Conservation (phyloP, 2,888 invertebrate species). For the Prosapia bicincta region DNA sequence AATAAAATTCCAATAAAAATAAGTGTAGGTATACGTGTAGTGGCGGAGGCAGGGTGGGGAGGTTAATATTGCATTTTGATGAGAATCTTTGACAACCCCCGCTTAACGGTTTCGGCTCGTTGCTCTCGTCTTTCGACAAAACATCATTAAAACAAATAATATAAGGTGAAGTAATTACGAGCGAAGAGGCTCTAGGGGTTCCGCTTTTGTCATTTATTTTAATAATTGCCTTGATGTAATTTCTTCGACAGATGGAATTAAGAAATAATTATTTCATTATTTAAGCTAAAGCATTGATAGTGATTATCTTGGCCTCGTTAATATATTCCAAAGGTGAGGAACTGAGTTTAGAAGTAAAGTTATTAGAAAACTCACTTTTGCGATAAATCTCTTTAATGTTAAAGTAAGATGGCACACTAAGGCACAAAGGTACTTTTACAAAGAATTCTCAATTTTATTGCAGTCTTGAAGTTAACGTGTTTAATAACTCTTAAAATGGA, state of each 20-base stretch:
- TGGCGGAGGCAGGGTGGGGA: background rate
- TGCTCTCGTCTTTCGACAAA: background rate
- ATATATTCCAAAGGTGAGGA: too few species aligned
- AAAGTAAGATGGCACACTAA: too few species aligned
- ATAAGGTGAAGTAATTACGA: background rate
- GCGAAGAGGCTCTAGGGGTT: background rate
- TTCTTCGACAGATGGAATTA: background rate
- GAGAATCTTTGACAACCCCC: background rate
- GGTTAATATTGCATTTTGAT: background rate
- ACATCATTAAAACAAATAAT: constrained; percentile 2
- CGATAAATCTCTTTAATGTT: too few species aligned
- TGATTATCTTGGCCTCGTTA: too few species aligned
- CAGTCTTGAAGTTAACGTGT: too few species aligned
- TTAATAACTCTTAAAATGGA: too few species aligned
- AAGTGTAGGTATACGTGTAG: background rate
- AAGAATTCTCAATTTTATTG: too few species aligned
- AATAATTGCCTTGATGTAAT: background rate
- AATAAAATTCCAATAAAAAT: background rate
- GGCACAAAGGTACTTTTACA: too few species aligned
- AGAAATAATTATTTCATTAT: background rate
- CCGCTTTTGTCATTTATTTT: background rate
- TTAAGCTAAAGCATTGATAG: background rate
- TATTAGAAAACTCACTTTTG: too few species aligned
- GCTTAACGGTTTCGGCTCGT: background rate
- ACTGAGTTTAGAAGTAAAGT: too few species aligned